Base-by-base conservation (phyloP, 1,140 invertebrate genomes). In the Chionoecetes opilio region DNA sequence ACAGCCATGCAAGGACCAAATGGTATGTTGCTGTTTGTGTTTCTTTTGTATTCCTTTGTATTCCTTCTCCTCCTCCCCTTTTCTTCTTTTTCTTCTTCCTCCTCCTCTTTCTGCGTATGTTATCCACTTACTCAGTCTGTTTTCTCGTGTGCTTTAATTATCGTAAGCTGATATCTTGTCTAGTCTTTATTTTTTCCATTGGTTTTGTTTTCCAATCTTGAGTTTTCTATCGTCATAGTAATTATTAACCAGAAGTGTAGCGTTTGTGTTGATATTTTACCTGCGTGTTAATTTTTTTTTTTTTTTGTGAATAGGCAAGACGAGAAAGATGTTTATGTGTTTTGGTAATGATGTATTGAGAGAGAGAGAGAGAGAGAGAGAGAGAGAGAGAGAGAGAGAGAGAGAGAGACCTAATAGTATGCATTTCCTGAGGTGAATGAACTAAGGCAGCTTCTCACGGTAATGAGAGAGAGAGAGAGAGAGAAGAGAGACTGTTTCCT, bases 391-490 rank as follows among this genome's bases (percentile, higher is more conserved):
- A 75, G 21, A 75, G 63, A 75, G 2, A 75, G 53, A 63, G 9
- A 63, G 9, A 63, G 9, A 63, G 9, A 63, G 8, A 63, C 53
- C 9, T 21, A 63, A 9, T 26, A 75, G 46, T n/a, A 75, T n/a
- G n/a, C 63, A 75, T n/a, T 75, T 75, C 63, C 63, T 75, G 63
- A 75, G 63, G 21, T n/a, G 11, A 75, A n/a, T 75, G 63, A n/a
- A 75, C 11, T 26, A 26, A 17, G 26, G 63, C 21, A 75, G 63
- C 21, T 75, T 75, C 63, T 26, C 63, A 75, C 63, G 63, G 63
- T 75, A 75, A 21, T n/a, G 63, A 75, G 63, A 75, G 63, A 75
- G 63, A 75, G 63, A 75, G 53, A 63, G 53, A 63, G 53, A 63
- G 53, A 63, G 53, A 63, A 75, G 63, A 75, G 63, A 75, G n/a